These are phyloP conservation scores for Trachymyrmex septentrionalis DNA, from an alignment of 1,140 invertebrate genomes.

Conservation along the genomic window DNA sequence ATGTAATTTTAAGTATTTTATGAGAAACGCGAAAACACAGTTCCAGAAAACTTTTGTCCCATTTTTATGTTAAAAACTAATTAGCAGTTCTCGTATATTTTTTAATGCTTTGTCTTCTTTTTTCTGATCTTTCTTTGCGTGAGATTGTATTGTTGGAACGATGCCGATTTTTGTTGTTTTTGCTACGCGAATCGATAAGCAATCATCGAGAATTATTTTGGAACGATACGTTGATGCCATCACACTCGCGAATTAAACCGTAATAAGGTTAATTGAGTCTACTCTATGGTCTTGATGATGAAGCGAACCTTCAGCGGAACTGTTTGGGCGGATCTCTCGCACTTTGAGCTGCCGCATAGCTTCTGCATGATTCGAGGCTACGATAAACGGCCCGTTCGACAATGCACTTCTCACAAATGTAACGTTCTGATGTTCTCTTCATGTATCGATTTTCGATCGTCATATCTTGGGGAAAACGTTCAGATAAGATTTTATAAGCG, in stretches of 20 bases:
- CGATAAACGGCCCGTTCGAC: background rate
- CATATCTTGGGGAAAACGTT: background rate
- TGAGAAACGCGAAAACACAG: background rate
- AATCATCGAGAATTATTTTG: slow-evolving; percentile 36
- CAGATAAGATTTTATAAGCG: background rate
- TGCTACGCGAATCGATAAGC: background rate
- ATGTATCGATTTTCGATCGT: background rate
- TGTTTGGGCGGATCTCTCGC: slow-evolving; percentile 23
- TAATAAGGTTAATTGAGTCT: slow-evolving; percentile 56
- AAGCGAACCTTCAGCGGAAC: slow-evolving; percentile 5
- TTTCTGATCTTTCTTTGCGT: background rate
- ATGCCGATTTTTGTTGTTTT: background rate
- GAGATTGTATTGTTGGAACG: background rate
- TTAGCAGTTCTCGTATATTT: background rate
- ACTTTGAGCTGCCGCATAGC: slow-evolving; percentile 18
- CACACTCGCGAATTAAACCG: slow-evolving; percentile 12
- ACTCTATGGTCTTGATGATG: slow-evolving; percentile 17
- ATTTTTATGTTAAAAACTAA: background rate
- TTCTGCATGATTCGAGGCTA: background rate
- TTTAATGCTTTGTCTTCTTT: background rate
- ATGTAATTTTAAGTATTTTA: background rate
- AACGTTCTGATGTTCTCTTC: background rate
- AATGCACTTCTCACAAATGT: background rate
- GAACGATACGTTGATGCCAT: background rate
- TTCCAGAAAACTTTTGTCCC: background rate